Evolutionary conservation across 2,888 invertebrate genomes (phyloP).

Genomic region (Cotesia congregata): DNA sequence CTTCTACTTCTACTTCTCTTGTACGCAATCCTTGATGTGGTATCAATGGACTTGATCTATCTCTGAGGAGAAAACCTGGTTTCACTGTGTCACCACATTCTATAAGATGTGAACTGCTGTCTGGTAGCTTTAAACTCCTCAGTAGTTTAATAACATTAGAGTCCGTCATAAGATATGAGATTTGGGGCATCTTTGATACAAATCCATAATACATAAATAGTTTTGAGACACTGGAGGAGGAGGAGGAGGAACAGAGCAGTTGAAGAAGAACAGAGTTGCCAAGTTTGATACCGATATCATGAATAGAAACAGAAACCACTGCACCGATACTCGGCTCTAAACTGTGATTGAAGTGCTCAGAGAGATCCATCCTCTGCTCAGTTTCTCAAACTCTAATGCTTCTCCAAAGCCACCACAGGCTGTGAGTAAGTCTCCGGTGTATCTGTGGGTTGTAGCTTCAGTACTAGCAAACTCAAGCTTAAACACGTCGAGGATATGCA

Average conservation of each 20-base stretch:
- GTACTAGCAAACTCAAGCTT: constrained; percentile 3
- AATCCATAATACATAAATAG: neutral
- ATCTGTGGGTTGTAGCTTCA: neutral
- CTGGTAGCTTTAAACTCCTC: neutral
- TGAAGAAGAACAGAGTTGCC: neutral
- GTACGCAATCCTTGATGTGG: constrained; percentile 13
- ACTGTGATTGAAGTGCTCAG: constrained; percentile 16
- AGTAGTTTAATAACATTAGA: constrained; percentile 1
- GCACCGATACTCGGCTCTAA: neutral
- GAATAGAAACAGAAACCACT: neutral
- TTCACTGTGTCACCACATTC: constrained; percentile 1
- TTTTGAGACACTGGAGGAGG: neutral
- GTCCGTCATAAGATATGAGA: neutral
- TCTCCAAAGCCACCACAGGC: neutral
- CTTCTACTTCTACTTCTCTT: neutral
- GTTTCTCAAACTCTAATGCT: neutral
- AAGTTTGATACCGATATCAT: constrained; percentile 2
- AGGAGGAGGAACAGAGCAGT: neutral
- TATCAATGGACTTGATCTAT: neutral
- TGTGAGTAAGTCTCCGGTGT: neutral
- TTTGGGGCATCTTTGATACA: neutral
- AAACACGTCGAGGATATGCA: constrained; percentile 10
- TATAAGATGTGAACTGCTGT: neutral
- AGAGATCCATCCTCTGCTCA: constrained; percentile 5
- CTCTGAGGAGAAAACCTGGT: neutral